Conservation (phyloP, 2,113 vertebrate species). For the Heliornis fulica region DNA sequence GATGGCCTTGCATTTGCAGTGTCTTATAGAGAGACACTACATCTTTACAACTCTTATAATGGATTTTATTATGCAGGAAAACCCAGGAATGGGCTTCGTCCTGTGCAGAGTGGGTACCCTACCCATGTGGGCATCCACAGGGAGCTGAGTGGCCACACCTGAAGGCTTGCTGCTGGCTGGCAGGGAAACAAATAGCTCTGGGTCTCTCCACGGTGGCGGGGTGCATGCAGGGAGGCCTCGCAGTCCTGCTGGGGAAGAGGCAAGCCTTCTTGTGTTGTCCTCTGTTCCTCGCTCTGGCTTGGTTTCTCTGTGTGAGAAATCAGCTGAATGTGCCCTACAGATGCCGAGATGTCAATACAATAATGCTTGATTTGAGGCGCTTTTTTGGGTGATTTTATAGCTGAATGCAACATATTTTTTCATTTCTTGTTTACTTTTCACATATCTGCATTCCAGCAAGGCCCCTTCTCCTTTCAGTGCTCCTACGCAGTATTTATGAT, state of each 20-base stretch:
- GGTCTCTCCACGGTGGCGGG: background rate
- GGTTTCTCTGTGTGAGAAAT: background rate
- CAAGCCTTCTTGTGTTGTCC: background rate
- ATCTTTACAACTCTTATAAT: background rate
- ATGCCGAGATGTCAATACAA: background rate
- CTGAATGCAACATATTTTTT: background rate
- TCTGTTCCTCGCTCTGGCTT: background rate
- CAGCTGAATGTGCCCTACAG: background rate
- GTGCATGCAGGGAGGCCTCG: accelerated
- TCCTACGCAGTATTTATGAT: background rate
- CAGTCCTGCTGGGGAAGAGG: background rate
- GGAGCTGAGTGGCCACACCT: accelerated
- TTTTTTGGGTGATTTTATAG: background rate
- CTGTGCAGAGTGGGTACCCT: accelerated
- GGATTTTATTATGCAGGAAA: background rate
- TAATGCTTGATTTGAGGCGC: background rate
- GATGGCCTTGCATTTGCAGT: background rate
- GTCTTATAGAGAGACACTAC: background rate
- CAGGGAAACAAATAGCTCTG: background rate
- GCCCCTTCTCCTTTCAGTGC: background rate
- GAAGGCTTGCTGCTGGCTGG: background rate
- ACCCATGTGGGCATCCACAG: background rate
- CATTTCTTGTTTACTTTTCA: background rate
- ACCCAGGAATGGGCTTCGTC: background rate
- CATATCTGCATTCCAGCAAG: background rate